Conservation (phyloP, 2,113 vertebrate species). For the Ictalurus furcatus region DNA sequence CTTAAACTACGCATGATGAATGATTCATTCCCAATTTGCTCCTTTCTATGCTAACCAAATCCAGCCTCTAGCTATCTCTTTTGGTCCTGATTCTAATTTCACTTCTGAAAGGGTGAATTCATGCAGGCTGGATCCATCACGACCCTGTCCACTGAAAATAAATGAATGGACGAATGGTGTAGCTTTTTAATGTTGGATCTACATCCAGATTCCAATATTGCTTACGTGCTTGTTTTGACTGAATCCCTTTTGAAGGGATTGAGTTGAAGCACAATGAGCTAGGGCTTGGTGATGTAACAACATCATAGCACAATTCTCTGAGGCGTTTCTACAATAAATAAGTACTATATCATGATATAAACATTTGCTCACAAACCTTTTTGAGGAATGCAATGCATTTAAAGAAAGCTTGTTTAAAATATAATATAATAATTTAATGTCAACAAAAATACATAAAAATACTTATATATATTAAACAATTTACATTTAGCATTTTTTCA, state of each 20-base stretch:
- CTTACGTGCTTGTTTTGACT: constrained; percentile 48
- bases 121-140: constrained; percentile 7
- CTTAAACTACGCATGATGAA: constrained; percentile 7
- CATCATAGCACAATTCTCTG: background rate
- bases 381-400: background rate
- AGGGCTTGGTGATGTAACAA: background rate
- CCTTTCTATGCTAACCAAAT: constrained; percentile 42
- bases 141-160: background rate
- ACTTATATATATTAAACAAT: no score
- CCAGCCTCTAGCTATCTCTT: constrained; percentile 43
- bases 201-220: constrained; percentile 56
- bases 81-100: constrained; percentile 44
- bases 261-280: constrained; percentile 1
- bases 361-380: background rate
- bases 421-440: no score
- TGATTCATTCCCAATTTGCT: constrained; percentile 54
- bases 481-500: no score
- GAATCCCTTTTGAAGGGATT: no score
- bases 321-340: background rate
- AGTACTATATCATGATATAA: background rate
- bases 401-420: background rate
- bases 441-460: no score
- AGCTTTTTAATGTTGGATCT: constrained; percentile 41
- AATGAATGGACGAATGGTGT: background rate
- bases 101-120: constrained; percentile 58